Evolutionary conservation across 2,113 vertebrate genomes (phyloP).

Genomic region (Bubo bubo): DNA sequence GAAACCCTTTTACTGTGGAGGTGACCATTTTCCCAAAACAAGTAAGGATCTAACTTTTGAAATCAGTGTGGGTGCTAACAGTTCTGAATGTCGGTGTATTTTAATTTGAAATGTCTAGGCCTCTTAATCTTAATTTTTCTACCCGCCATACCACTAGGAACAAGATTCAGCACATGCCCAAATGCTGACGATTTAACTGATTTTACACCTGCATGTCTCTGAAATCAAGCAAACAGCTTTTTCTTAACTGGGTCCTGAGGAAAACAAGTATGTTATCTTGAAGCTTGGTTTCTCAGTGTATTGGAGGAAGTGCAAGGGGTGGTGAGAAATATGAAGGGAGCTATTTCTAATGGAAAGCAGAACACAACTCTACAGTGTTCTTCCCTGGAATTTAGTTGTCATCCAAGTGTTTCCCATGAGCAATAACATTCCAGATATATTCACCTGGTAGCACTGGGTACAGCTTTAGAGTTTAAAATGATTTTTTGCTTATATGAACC

Average conservation of each 20-base stretch:
- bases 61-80: not conserved
- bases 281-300: not conserved
- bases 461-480: not conserved
- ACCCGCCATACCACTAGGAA: not conserved
- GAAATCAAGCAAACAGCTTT: not conserved
- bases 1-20: not conserved
- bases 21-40: not conserved
- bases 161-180: fast-evolving
- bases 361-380: not conserved
- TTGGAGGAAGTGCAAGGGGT: not conserved
- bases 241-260: not conserved
- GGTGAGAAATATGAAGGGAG: not conserved
- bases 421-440: not conserved
- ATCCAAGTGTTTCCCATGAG: not conserved
- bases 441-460: not conserved
- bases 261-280: not conserved
- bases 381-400: slow-evolving; percentile 23
- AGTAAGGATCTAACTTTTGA: not conserved
- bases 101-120: not conserved
- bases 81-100: not conserved
- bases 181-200: not conserved
- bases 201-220: not conserved
- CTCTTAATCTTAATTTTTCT: not conserved
- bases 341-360: slow-evolving; percentile 36
- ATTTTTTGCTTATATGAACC: not conserved